Base-by-base conservation (phyloP, 2,113 vertebrate species). In the Stictonetta naevosa region DNA sequence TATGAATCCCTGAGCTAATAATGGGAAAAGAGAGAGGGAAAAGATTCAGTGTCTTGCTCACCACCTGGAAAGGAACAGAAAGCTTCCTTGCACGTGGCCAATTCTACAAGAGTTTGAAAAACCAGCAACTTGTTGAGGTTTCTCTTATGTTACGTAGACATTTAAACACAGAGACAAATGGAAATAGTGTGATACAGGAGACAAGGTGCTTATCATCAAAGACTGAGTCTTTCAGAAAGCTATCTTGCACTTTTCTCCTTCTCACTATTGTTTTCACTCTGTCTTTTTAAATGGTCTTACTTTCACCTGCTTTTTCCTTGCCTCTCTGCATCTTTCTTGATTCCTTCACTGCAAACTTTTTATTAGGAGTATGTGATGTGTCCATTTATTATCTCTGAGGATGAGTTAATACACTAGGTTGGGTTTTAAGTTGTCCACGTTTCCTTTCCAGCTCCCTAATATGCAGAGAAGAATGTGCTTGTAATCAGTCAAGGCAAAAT, bases 401-500 rank as follows among this genome's bases (percentile, higher is more conserved):
- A 26, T n/a, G 12, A 15, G 15, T 31, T 73, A 72, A 6, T 38
- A 29, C 34, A 64, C 29, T 53, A 53, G 34, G 31, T 21, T 66
- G 33, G 10, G 33, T 64, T 81, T 86, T 66, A 86, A 84, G 62
- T 34, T 34, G 83, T 58, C 52, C 77, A 44, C 18, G 0, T 94
- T 88, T 88, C 40, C 68, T 62, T 90, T 93, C 83, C 69, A 38
- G 62, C n/a, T 91, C 64, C 5, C 4, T 62, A 64, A 53, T 44
- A 14, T 0, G 3, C 64, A 73, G 66, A 84, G 73, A 81, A 68
- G 60, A 83, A 62, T 19, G 67, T 69, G 86, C 71, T 94, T 86
- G 23, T 72, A 79, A 81, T 92, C 95, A 92, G 64, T 84, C 66
- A 84, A 96, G 86, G 88, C 36, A 82, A 95, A 94, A 88, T 93